These are phyloP conservation scores for Stomatorhinus ivindoensis DNA, from an alignment of 2,113 vertebrate species.

Conservation along the genomic window DNA sequence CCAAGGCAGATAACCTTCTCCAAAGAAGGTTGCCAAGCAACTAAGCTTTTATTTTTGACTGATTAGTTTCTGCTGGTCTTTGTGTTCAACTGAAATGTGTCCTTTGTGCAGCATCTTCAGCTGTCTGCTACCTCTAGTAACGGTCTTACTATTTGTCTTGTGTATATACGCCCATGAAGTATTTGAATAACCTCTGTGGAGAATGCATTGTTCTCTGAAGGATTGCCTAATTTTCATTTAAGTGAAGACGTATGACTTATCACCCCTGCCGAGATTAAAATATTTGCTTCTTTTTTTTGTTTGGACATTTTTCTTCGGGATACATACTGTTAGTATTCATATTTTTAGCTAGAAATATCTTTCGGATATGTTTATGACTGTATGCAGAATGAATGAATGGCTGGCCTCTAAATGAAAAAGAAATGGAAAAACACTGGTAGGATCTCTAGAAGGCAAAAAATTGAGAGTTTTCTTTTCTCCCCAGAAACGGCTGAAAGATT, in stretches of 20 bases:
- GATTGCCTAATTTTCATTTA: neutral
- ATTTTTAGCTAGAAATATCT: neutral
- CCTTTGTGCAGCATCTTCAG: neutral
- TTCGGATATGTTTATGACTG: neutral
- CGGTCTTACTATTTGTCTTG: neutral
- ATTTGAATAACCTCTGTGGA: neutral
- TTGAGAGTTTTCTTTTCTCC: neutral
- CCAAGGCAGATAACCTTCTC: neutral
- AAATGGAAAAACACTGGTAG: neutral
- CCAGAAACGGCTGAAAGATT: constrained; percentile 64
- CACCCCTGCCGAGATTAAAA: neutral
- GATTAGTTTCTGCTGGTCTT: neutral
- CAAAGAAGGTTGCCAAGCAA: constrained; percentile 3
- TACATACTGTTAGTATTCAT: neutral
- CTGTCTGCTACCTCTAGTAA: neutral
- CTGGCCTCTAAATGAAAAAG: neutral
- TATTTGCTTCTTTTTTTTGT: neutral
- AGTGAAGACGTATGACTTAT: neutral
- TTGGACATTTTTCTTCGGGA: neutral
- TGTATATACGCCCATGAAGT: neutral
- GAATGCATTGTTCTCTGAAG: neutral
- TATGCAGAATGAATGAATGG: neutral
- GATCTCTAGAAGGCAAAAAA: neutral
- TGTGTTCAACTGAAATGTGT: neutral
- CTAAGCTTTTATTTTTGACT: constrained; percentile 10